phyloP scores from a whole-genome alignment of 1,140 invertebrate species.

The Archivesica marissinica region DNA sequence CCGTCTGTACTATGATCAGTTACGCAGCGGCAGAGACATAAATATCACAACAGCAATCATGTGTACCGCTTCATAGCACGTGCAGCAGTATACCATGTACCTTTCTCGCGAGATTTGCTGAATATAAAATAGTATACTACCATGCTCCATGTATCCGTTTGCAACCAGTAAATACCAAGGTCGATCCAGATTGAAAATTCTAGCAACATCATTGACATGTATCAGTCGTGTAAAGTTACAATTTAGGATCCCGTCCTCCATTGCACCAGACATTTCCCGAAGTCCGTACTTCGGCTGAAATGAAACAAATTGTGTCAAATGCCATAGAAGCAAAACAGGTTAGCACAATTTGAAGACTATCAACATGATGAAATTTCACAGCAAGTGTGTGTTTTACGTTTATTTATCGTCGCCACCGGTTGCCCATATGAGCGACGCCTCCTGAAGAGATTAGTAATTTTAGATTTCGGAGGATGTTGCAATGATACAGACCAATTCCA shows the following conservation, averaged over 20 bases:
- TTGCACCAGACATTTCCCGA: not conserved
- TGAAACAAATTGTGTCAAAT: too few relatives aligned
- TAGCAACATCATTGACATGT: not conserved
- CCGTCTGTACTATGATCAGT: too few relatives aligned
- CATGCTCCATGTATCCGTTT: slow-evolving; percentile 12
- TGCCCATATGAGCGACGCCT: too few relatives aligned
- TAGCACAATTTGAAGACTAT: too few relatives aligned
- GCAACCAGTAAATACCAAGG: slow-evolving; percentile 43
- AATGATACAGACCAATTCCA: too few relatives aligned
- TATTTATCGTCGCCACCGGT: too few relatives aligned
- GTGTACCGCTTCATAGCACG: not conserved
- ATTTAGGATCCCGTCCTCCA: not conserved
- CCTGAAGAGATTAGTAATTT: too few relatives aligned
- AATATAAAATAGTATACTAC: not conserved
- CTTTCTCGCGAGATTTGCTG: not conserved
- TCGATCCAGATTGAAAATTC: slow-evolving; percentile 31
- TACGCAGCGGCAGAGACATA: too few relatives aligned
- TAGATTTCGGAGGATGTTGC: too few relatives aligned
- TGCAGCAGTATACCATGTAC: not conserved
- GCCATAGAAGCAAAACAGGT: too few relatives aligned
- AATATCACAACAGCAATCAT: not conserved
- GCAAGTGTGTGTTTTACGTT: too few relatives aligned
- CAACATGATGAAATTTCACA: too few relatives aligned
- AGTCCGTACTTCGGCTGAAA: slow-evolving; percentile 22
- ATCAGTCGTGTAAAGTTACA: slow-evolving; percentile 47